Evolutionary conservation across 2,888 invertebrate species (phyloP).

Genomic region (Cataglyphis livida): DNA sequence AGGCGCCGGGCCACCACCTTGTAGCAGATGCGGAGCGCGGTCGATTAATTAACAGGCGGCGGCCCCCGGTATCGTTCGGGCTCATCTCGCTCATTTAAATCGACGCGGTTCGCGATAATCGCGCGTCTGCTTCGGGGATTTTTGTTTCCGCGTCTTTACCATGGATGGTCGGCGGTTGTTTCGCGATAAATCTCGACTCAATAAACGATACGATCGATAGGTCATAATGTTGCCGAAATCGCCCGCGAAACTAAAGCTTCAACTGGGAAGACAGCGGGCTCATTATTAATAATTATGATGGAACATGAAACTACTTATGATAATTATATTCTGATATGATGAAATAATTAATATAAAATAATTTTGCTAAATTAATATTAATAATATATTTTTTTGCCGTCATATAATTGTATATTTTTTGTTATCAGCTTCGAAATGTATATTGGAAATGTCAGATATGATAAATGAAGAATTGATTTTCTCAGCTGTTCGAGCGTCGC

Average conservation of each 20-base stretch:
- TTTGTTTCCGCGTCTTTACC: slow-evolving; percentile 28
- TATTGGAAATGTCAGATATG: neutral
- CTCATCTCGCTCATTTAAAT: slow-evolving; percentile 71
- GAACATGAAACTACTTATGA: neutral
- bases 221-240: neutral
- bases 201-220: neutral
- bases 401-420: neutral
- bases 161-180: slow-evolving; percentile 7
- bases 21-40: slow-evolving; percentile 70
- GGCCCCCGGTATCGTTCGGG: slow-evolving; percentile 61
- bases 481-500: slow-evolving; percentile 80
- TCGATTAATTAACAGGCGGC: slow-evolving; percentile 74
- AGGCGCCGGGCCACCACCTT: slow-evolving; percentile 68
- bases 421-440: neutral
- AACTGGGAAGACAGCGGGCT: neutral
- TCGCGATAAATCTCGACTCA: slow-evolving; percentile 10
- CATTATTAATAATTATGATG: neutral
- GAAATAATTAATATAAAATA: neutral
- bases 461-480: neutral
- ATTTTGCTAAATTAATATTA: neutral
- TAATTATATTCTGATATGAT: neutral
- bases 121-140: slow-evolving; percentile 21
- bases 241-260: neutral
- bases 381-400: neutral
- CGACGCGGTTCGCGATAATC: slow-evolving; percentile 64